These are phyloP conservation scores for Apistogramma diplotaenia DNA, from an alignment of 2,113 vertebrate species.

Conservation along the genomic window DNA sequence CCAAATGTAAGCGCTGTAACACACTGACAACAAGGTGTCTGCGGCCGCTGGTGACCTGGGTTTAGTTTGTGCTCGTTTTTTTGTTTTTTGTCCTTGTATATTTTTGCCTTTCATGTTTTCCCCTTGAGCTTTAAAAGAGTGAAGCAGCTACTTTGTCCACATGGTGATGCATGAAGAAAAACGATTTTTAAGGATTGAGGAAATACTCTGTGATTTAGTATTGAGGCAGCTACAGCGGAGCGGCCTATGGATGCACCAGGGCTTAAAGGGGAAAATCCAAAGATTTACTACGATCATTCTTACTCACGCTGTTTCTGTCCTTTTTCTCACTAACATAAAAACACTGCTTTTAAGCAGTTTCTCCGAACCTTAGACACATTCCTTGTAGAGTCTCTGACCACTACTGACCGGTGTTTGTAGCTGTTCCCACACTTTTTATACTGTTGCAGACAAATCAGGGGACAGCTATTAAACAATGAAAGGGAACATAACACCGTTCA, in stretches of 20 bases:
- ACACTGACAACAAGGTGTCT: neutral
- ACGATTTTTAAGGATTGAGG: neutral
- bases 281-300: neutral
- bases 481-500: neutral
- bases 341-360: neutral
- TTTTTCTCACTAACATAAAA: neutral
- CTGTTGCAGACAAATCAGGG: neutral
- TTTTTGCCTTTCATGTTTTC: neutral
- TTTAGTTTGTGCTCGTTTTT: neutral
- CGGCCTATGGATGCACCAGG: constrained; percentile 3
- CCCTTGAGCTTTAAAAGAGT: neutral
- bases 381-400: neutral
- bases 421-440: neutral
- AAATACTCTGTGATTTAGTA: neutral
- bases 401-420: neutral
- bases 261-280: neutral
- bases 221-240: neutral
- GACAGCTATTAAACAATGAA: neutral
- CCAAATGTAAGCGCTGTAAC: neutral
- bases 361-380: neutral
- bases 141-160: neutral
- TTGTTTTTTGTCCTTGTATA: neutral
- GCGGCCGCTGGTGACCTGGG: neutral
- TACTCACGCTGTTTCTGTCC: neutral
- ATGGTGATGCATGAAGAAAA: neutral